Conservation (phyloP, 2,113 vertebrate species). For the Pelobates fuscus region DNA sequence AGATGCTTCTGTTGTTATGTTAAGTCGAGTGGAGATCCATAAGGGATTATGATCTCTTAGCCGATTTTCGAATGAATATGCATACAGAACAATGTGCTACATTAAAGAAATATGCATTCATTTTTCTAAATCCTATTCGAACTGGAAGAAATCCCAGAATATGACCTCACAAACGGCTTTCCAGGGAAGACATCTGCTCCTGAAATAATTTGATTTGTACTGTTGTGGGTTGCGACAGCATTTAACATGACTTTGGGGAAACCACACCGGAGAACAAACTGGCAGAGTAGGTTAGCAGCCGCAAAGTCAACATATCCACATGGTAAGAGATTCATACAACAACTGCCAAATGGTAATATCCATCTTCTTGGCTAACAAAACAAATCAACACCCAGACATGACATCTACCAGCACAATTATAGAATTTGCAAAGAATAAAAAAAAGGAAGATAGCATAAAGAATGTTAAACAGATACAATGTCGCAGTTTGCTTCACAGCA, state of each 20-base stretch:
- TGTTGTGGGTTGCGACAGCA: constrained; percentile 9
- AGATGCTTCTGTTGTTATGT: no score
- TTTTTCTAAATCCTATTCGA: neutral
- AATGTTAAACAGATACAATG: no score
- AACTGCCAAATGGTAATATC: neutral
- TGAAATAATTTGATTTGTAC: constrained; percentile 21
- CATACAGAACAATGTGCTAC: no score
- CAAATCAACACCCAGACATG: neutral
- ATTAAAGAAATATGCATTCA: no score
- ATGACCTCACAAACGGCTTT: constrained; percentile 11
- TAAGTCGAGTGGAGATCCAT: neutral
- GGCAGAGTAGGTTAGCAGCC: neutral
- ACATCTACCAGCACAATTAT: neutral
- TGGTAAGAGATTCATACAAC: neutral
- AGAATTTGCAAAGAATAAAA: neutral
- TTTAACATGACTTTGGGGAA: neutral
- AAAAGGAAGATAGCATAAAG: no score
- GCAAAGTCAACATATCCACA: neutral
- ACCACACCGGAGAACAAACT: neutral
- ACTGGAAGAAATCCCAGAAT: neutral
- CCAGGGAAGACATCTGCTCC: constrained; percentile 12
- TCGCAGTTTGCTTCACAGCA: no score
- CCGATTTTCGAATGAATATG: neutral
- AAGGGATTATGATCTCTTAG: neutral
- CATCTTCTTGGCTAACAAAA: neutral